Base-by-base conservation (phyloP, 2,797 vertebrate species). In the Simalia tracyae region DNA sequence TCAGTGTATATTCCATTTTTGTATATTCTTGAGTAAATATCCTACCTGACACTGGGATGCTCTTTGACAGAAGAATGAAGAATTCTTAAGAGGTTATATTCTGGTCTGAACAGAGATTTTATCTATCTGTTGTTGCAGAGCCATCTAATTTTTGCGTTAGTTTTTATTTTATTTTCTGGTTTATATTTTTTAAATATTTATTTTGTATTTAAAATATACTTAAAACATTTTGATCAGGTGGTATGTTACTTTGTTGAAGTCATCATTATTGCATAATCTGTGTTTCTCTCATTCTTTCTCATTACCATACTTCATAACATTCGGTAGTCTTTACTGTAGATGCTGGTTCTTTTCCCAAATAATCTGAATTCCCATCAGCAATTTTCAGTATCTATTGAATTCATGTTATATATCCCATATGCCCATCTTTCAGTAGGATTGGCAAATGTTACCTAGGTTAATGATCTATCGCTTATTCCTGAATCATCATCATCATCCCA, bases 401-500 rank as follows among this genome's bases (percentile, higher is more conserved):
- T 87, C 63, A 60, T 72, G 28, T 46, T 68, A 68, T 46, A 22
- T 87, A 86, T 87, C 17, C 15, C 56, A 72, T 60, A 50, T 87
- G 56, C 19, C 56, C 86, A 84, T 9, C 46, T 22, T 56, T 88
- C 54, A n/a, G 15, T 14, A 19, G 87, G 42, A 19, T 64, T 84
- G 72, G 36, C 85, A 87, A 56, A 91, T n/a, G 36, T 60, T 91
- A 57, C 59, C 42, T 64, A 61, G n/a, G n/a, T 88, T 76, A 91
- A 68, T 26, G 17, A 24, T 31, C 46, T 88, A 56, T 50, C 28
- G 64, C 42, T 46, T 87, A 36, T 14, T 84, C 86, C 8, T 54
- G 57, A 81, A 88, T 5, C 50, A 50, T 50, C 50, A 50, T 50
- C 50, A 50, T 50, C 50, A 50, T 50, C 50, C 7, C 50, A 50